Conservation (phyloP, 2,113 vertebrate genomes). For the Pardalotus punctatus region DNA sequence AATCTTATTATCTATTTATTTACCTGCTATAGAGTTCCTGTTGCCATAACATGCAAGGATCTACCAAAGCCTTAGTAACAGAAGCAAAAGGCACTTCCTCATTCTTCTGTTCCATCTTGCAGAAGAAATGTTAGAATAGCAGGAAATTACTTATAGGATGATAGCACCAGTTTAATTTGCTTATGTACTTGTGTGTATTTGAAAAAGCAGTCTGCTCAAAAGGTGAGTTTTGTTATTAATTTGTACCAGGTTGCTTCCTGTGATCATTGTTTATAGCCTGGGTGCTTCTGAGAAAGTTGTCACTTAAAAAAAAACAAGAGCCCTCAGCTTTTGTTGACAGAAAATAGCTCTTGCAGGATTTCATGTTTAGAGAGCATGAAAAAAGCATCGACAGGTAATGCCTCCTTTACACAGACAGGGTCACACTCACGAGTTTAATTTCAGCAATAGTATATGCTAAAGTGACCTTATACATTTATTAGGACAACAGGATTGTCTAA, state of each 20-base stretch:
- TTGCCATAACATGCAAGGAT: background rate
- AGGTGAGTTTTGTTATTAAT: background rate
- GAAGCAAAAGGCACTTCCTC: background rate
- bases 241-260: background rate
- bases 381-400: background rate
- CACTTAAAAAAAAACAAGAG: background rate
- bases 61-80: background rate
- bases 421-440: background rate
- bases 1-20: constrained; percentile 16
- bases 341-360: background rate
- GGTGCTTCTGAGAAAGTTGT: background rate
- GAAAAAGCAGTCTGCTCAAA: background rate
- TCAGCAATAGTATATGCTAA: background rate
- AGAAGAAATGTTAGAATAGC: background rate
- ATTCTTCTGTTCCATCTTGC: background rate
- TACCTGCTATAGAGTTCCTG: background rate
- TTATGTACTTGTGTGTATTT: background rate
- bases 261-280: background rate
- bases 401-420: background rate
- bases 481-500: background rate
- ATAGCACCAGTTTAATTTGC: background rate
- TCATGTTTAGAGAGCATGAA: background rate
- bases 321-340: background rate
- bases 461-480: background rate
- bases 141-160: background rate